Base-by-base conservation (phyloP, 2,888 invertebrate species). In the Suillia variegata region DNA sequence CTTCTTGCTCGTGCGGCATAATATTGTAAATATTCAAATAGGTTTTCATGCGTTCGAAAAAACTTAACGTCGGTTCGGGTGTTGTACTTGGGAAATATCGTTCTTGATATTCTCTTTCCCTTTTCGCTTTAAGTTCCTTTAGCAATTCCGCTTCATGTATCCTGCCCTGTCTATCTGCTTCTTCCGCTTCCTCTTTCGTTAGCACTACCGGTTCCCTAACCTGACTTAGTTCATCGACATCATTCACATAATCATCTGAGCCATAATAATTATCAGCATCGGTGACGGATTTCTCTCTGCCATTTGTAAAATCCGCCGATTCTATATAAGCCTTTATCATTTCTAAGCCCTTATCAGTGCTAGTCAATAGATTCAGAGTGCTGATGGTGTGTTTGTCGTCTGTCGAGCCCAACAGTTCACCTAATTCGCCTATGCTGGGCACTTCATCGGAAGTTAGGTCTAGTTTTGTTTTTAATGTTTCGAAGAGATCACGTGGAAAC, bases 271-370 rank as follows among this genome's bases (percentile, higher is more conserved):
- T 54, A 22, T 33, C 51, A 12, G 5, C 24, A 26, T 45, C 48
- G 15, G 26, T 13, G 15, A 5, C n/a, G 10, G 6, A 13, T 8
- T n/a, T 38, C 3, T n/a, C 15, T 4, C 4, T 57, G 2, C 15
- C 50, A 47, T 69, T 67, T 0, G 69, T 71, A 53, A 74, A 73
- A 50, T 76, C 76, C 2, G 74, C 53, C 0, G 74, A 68, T 54
- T 73, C 72, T 15, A 77, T 67, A 20, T 76, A 79, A 2, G 76
- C 69, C 47, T 76, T 78, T 62, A 80, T 69, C 17, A 79, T 50
- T 1, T 70, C 70, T 2, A 79, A 67, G 6, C 79, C 79, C 50
- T 71, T 70, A 4, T 75, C 77, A 18, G 73, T 73, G 17, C 70
- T 60, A 1, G 72, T 70, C 20, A 80, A 56, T 1, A 73, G 57